Percentiles rank a stretch among this genome's conserved stretches.
phyloP scores from a whole-genome alignment of 2,113 vertebrate species.

The Phrynocephalus versicolor region DNA sequence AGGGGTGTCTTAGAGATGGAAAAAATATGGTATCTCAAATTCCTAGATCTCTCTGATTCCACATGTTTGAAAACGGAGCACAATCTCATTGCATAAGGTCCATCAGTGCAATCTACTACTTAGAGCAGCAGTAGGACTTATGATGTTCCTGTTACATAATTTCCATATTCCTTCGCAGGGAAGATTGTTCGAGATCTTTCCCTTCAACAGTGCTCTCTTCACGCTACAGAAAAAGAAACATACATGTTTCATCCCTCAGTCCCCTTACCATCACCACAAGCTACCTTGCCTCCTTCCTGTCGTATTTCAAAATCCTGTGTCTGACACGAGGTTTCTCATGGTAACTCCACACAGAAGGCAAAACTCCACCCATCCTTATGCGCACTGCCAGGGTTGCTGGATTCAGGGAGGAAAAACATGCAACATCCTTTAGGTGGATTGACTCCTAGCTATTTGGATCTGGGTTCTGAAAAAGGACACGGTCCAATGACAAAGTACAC shows the following conservation, averaged over 20 bases:
- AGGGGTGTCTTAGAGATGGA: no score
- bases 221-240: background rate
- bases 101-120: background rate
- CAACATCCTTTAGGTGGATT: background rate
- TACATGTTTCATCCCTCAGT: background rate
- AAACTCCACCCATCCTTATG: background rate
- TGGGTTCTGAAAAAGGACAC: background rate
- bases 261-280: background rate
- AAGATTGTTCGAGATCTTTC: background rate
- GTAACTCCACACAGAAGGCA: background rate
- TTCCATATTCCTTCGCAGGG: background rate
- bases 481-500: background rate
- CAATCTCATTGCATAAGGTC: accelerated
- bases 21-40: no score
- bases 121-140: background rate
- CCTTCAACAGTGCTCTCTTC: background rate
- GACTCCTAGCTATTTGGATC: background rate
- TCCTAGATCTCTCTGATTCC: background rate
- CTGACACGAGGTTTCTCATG: background rate
- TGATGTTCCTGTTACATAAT: background rate
- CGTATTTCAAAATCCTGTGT: background rate
- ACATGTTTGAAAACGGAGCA: background rate
- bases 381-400: background rate
- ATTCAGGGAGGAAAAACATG: background rate
- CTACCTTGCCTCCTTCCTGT: background rate